Evolutionary conservation across 2,113 vertebrate genomes (phyloP), one percentile per base, ranked within the genome.

Genomic region (Neogale vison): DNA sequence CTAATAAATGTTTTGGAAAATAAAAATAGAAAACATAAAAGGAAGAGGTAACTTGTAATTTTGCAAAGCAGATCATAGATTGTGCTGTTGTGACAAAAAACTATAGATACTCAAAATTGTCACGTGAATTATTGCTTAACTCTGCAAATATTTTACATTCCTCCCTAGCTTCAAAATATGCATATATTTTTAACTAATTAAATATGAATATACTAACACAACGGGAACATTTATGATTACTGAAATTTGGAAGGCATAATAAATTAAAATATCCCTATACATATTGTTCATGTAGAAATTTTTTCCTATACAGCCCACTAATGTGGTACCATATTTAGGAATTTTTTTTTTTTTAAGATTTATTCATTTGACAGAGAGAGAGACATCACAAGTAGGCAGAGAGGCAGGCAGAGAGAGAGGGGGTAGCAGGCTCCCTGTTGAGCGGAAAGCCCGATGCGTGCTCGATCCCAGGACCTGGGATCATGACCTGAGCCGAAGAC

Each of bases 1-100:
- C 12, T 80, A 90, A 77, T 65, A 59, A 88, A 10, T 92, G 34
- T 71, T 94, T 18, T 87, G 18, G 20, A 79, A 77, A 11, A 77
- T 85, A 91, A 93, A 88, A 95, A 24, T 50, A 92, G 63, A 92
- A 90, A 87, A 93, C 59, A 74, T 47, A n/a, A 76, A 90, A 92
- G 74, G 4, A 74, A 69, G 20, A 91, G 36, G 12, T 45, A 39
- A 21, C 31, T 82, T 67, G 29, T 84, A 83, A 93, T 69, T 97
- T 93, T 97, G 26, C 13, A 67, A 67, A 83, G 47, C 34, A 47
- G 15, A 31, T 80, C 23, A 69, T 39, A 85, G 26, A 87, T 92
- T 94, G 55, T 52, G 17, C 31, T 94, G 21, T 90, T 24, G 74
- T 55, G 86, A 31, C 50, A 67, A 92, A 59, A 42, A 4, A 69